Conservation (phyloP, 37 sponge, comb jelly and placozoan species). For the Cliona cf. orientalis region DNA sequence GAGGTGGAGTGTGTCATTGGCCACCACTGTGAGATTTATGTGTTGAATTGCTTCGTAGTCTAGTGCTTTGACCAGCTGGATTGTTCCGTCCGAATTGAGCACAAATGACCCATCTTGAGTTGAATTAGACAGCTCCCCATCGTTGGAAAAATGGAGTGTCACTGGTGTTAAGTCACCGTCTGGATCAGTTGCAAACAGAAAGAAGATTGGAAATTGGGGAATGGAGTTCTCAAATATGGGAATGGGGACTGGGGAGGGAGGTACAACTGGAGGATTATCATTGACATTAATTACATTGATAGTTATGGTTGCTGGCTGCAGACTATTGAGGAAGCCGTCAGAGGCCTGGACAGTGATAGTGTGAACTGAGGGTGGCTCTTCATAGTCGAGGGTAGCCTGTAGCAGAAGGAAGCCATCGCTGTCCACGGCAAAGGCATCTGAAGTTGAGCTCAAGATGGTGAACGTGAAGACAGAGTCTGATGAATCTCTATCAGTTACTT, state of each 20-base stretch:
- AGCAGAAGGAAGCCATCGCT: conserved; percentile 41
- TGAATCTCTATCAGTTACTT: not conserved
- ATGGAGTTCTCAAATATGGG: conserved; percentile 26
- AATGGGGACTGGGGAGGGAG: not conserved
- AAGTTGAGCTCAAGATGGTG: conserved; percentile 13
- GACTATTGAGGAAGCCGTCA: conserved; percentile 20
- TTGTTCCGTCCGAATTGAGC: conserved; percentile 15
- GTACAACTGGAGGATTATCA: conserved; percentile 57
- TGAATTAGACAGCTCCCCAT: not conserved
- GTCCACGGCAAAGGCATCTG: conserved; percentile 32
- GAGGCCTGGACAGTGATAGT: conserved; percentile 17
- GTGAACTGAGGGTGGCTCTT: conserved; percentile 1
- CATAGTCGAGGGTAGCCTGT: conserved; percentile 49
- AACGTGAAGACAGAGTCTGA: not conserved
- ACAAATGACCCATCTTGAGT: conserved; percentile 6
- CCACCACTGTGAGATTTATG: conserved; percentile 41
- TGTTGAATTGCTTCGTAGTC: conserved; percentile 50
- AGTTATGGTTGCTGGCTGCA: conserved; percentile 37
- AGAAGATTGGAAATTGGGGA: conserved; percentile 13
- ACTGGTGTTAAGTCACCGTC: conserved; percentile 14
- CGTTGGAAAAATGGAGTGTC: conserved; percentile 20
- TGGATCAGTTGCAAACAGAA: conserved; percentile 17
- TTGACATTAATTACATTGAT: conserved; percentile 62
- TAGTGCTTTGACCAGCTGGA: conserved; percentile 22
- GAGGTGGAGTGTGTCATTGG: conserved; percentile 53